A percentile compares a stretch with the other conserved stretches of the same genome.
Evolutionary conservation across 1,140 invertebrate species (phyloP).

Genomic region (Drosophila melanogaster): Release_6_plus_ISO1_MT NT_033779.5:10419001-10419500

Average conservation of each 20-base stretch:
- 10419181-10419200: conserved; percentile 26
- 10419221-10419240: neutral
- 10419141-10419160: conserved; percentile 4
- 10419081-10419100: neutral
- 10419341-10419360: conserved; percentile 87
- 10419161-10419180: conserved; percentile 22
- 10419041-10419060: no score
- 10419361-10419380: conserved; percentile 98
- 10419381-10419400: conserved; percentile 97
- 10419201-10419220: neutral
- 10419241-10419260: neutral
- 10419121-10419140: neutral
- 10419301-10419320: conserved; percentile 43
- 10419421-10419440: conserved; percentile 89
- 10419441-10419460: neutral
- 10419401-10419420: conserved; percentile 98
- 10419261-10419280: conserved; percentile 60
- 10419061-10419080: no score
- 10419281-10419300: conserved; percentile 65
- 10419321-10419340: neutral
- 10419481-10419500: conserved; percentile 95
- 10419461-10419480: conserved; percentile 87
- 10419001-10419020: no score
- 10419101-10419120: neutral
- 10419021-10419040: no score